phyloP scores from a whole-genome alignment of 2,888 invertebrate genomes.

The Gymnoscelis rufifasciata region DNA sequence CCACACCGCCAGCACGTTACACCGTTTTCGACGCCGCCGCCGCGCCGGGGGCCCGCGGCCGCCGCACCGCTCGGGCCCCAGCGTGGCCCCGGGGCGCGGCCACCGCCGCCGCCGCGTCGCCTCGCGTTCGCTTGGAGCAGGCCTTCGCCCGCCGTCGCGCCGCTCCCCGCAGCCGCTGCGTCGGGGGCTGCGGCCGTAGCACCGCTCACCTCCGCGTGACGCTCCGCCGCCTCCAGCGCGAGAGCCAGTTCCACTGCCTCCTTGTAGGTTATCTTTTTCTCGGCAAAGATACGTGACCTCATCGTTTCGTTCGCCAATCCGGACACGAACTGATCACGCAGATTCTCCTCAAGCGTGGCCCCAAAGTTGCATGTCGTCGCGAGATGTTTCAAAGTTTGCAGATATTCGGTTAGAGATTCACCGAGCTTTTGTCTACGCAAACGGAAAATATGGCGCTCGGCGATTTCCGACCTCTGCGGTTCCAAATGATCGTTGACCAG shows the following conservation, averaged over 20 bases:
- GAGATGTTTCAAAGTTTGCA: constrained; percentile 27
- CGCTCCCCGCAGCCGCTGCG: too few species aligned
- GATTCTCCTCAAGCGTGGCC: constrained; percentile 18
- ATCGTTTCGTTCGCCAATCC: constrained; percentile 29
- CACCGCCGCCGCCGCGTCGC: too few species aligned
- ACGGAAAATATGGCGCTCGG: constrained; percentile 29
- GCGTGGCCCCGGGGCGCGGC: too few species aligned
- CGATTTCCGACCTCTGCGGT: constrained; percentile 28
- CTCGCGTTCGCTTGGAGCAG: too few species aligned
- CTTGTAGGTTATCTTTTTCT: constrained; percentile 26
- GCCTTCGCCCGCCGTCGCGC: too few species aligned
- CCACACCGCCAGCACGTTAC: not conserved
- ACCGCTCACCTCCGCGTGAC: too few species aligned
- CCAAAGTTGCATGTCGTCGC: constrained; percentile 30
- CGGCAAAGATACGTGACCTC: constrained; percentile 32
- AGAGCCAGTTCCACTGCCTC: constrained; percentile 32
- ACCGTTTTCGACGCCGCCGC: constrained; percentile 7
- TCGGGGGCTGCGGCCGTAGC: too few species aligned
- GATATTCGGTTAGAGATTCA: constrained; percentile 19
- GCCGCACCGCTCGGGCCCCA: too few species aligned
- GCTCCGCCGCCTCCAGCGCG: constrained; percentile 29
- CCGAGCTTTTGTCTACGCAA: constrained; percentile 22
- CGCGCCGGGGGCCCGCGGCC: constrained; percentile 26
- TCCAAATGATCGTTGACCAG: constrained; percentile 25
- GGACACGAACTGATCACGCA: constrained; percentile 30